Evolutionary conservation across 2,888 invertebrate species (phyloP).

Genomic region (Masnerella sp.): DNA sequence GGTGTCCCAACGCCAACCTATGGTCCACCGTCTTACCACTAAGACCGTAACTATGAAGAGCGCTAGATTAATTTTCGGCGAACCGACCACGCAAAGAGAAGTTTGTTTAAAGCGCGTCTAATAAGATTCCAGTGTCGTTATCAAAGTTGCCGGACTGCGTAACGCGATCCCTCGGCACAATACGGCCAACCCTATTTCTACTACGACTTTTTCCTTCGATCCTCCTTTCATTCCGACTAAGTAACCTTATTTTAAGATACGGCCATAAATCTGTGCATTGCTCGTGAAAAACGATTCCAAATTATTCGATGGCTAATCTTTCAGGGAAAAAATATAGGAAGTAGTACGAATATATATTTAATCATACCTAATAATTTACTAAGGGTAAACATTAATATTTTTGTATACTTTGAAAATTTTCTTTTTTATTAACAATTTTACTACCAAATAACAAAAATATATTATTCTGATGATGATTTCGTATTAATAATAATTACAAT

Average conservation of each 20-base stretch:
- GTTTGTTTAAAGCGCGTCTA: constrained; percentile 36
- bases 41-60: constrained; percentile 45
- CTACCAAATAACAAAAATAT: too few relatives aligned
- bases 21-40: constrained; percentile 68
- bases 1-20: constrained; percentile 68
- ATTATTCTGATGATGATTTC: too few relatives aligned
- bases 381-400: too few relatives aligned
- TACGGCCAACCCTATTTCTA: background rate
- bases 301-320: too few relatives aligned
- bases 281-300: too few relatives aligned
- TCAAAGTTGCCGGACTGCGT: too few relatives aligned
- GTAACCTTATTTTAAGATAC: constrained; percentile 17
- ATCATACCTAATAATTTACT: too few relatives aligned
- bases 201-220: background rate
- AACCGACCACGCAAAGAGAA: constrained; percentile 20
- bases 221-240: background rate
- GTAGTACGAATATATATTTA: too few relatives aligned
- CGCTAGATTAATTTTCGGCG: constrained; percentile 29
- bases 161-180: background rate
- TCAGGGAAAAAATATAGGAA: too few relatives aligned
- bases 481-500: too few relatives aligned
- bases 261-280: constrained; percentile 17
- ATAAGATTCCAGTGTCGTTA: constrained; percentile 32
- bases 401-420: too few relatives aligned
- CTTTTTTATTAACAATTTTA: too few relatives aligned